phyloP scores from a whole-genome alignment of 1,140 invertebrate genomes.

The Nasonia longicornis region DNA sequence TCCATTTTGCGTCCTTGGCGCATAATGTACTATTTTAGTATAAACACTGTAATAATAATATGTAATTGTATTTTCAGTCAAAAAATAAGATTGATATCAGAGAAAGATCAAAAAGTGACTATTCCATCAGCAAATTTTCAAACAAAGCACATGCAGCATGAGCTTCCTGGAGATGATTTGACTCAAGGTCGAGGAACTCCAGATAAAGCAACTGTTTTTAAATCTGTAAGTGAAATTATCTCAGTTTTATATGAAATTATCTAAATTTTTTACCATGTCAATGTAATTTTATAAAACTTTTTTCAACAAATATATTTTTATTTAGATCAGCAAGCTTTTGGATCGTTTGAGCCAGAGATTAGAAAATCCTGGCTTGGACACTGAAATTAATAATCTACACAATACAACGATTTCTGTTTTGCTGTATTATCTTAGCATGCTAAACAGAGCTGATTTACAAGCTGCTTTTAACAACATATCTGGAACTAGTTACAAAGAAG shows the following conservation, averaged over 20 bases:
- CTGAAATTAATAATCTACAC: constrained; percentile 62
- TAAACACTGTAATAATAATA: neutral
- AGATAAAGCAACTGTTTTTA: constrained; percentile 59
- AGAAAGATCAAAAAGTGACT: constrained; percentile 10
- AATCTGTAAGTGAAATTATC: constrained; percentile 54
- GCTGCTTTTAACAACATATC: constrained; percentile 63
- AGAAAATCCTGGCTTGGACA: constrained; percentile 66
- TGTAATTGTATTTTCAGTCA: constrained; percentile 16
- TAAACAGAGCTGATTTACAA: constrained; percentile 59
- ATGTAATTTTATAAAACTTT: neutral
- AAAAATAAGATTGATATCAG: constrained; percentile 33
- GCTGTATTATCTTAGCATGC: constrained; percentile 62
- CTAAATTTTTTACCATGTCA: constrained; percentile 5
- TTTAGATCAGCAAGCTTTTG: constrained; percentile 61
- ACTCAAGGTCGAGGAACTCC: constrained; percentile 61
- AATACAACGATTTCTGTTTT: constrained; percentile 65
- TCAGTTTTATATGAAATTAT: neutral
- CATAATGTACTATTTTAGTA: neutral
- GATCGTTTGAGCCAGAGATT: constrained; percentile 64
- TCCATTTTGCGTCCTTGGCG: too few species aligned
- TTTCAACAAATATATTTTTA: constrained; percentile 33
- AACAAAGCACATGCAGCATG: constrained; percentile 57
- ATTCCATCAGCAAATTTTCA: constrained; percentile 41
- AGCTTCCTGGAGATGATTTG: constrained; percentile 62
- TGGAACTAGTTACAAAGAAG: constrained; percentile 67